These are phyloP conservation scores for Orchesellides sinensis DNA, from an alignment of 2,888 invertebrate genomes.

Conservation along the genomic window DNA sequence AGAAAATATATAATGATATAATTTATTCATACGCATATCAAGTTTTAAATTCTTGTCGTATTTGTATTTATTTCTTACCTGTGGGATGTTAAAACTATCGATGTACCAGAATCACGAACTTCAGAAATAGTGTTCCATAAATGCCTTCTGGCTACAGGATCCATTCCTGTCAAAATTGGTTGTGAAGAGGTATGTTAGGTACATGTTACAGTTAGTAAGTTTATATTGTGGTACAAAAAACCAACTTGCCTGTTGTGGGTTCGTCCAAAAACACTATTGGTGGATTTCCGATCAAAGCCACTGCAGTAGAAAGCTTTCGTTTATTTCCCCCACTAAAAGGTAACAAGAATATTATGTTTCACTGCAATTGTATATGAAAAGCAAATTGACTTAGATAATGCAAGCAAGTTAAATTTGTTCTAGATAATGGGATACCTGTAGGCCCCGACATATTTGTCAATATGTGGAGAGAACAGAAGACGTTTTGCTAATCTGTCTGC, in stretches of 20 bases:
- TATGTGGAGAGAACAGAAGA: constrained; percentile 54
- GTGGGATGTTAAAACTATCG: constrained; percentile 89
- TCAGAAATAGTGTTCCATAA: constrained; percentile 87
- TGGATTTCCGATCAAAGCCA: constrained; percentile 84
- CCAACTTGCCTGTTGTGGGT: constrained; percentile 77
- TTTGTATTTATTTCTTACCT: constrained; percentile 76
- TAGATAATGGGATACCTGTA: constrained; percentile 52
- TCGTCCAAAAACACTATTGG: constrained; percentile 82
- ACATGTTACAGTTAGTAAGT: neutral
- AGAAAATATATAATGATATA: neutral
- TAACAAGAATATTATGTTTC: too few relatives aligned
- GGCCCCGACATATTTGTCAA: constrained; percentile 59
- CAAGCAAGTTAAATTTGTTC: neutral
- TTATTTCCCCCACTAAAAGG: constrained; percentile 84
- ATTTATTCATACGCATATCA: neutral
- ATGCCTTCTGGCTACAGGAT: constrained; percentile 87
- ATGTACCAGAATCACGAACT: constrained; percentile 84
- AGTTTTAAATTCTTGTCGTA: neutral
- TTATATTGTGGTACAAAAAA: neutral
- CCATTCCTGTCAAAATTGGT: constrained; percentile 78
- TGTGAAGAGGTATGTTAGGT: neutral
- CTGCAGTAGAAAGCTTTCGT: constrained; percentile 85
- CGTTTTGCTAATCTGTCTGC: constrained; percentile 43
- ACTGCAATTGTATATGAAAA: too few relatives aligned
- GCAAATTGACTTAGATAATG: too few relatives aligned